These are phyloP conservation scores for Pachycephala philippinensis DNA, from an alignment of 2,113 vertebrate species.

Conservation along the genomic window DNA sequence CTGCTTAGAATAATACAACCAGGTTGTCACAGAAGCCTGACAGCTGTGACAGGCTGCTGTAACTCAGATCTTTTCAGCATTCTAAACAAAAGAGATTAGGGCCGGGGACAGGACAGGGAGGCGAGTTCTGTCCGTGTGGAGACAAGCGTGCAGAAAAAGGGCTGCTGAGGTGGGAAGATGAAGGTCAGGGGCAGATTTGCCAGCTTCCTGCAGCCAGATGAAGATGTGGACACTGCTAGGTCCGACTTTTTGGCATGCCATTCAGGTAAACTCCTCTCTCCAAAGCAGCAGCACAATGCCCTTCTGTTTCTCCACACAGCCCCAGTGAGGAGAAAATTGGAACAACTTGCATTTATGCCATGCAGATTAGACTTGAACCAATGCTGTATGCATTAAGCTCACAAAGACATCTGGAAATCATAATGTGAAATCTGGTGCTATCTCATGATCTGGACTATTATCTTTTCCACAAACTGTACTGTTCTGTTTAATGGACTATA, in stretches of 20 bases:
- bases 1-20: neutral
- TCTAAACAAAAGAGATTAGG: neutral
- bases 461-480: neutral
- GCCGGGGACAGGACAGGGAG: neutral
- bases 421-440: neutral
- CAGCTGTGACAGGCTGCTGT: neutral
- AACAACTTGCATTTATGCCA: neutral
- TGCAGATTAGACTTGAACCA: slow-evolving; percentile 10
- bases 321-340: neutral
- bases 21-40: neutral
- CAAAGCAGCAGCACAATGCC: neutral
- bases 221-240: neutral
- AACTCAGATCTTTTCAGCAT: neutral
- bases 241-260: neutral
- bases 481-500: neutral
- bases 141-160: rapidly evolving
- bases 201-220: neutral
- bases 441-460: slow-evolving; percentile 10
- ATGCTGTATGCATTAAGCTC: slow-evolving; percentile 10
- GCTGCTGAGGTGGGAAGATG: neutral
- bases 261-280: neutral
- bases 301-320: neutral
- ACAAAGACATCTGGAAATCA: slow-evolving; percentile 29
- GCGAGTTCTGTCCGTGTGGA: neutral
- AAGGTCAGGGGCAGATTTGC: neutral